Evolutionary conservation across 2,797 vertebrate genomes (phyloP).

Genomic region (Falco naumanni): DNA sequence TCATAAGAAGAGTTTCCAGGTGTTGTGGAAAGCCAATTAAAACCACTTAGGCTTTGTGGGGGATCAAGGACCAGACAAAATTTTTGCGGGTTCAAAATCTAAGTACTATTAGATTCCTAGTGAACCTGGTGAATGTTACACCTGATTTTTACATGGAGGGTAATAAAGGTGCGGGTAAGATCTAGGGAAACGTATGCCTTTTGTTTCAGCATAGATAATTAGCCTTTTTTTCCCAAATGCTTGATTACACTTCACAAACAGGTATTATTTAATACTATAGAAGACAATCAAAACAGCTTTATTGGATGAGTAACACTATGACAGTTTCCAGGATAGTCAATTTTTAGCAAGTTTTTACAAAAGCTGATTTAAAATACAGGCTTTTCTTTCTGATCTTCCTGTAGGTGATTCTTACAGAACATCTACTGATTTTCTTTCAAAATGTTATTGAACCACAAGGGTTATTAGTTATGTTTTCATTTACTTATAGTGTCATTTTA

Average conservation of each 20-base stretch:
- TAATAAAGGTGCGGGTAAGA: neutral
- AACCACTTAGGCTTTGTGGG: neutral
- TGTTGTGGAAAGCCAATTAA: neutral
- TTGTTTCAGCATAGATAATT: constrained; percentile 9
- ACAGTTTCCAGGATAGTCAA: neutral
- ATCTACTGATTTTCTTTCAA: constrained; percentile 69
- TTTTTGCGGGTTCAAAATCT: neutral
- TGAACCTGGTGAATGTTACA: neutral
- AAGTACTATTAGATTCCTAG: neutral
- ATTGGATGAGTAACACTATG: constrained; percentile 1
- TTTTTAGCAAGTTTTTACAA: constrained; percentile 27
- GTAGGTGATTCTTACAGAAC: constrained; percentile 54
- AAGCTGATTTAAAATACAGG: neutral
- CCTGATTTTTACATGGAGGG: neutral
- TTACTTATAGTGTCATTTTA: constrained; percentile 69
- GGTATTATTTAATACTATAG: constrained; percentile 36
- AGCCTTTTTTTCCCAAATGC: constrained; percentile 19
- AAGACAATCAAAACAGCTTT: constrained; percentile 43
- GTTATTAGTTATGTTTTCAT: constrained; percentile 68
- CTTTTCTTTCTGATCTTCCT: constrained; percentile 22
- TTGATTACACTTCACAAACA: constrained; percentile 32
- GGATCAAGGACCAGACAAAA: constrained; percentile 29
- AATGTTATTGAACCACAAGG: constrained; percentile 57
- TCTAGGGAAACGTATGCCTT: neutral
- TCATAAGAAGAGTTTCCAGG: neutral